Evolutionary conservation across 2,113 vertebrate genomes (phyloP).

Genomic region (Mesocricetus auratus): DNA sequence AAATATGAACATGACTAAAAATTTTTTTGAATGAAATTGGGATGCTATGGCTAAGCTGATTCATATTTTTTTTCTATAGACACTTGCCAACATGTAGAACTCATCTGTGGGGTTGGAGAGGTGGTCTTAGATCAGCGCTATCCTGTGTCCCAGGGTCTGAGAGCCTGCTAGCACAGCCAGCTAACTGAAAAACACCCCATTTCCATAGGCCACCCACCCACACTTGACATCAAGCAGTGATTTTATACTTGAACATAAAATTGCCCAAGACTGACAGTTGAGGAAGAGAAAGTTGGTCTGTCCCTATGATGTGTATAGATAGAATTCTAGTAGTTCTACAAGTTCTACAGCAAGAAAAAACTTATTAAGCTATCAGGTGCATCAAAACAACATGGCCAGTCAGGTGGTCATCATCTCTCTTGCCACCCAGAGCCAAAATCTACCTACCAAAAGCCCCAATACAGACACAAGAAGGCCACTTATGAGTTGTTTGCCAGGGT

Average conservation of each 20-base stretch:
- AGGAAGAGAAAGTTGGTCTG: not conserved
- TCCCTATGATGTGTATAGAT: not conserved
- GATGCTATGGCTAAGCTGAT: not conserved
- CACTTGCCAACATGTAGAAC: not conserved
- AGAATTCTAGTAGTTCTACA: not conserved
- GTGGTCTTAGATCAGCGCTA: no score
- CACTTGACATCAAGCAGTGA: not conserved
- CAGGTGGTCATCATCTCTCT: not conserved
- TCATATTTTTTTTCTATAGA: not conserved
- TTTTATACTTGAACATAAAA: not conserved
- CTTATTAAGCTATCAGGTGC: not conserved
- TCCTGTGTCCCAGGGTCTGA: not conserved
- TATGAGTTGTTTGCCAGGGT: not conserved
- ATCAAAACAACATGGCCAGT: not conserved
- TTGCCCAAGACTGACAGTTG: not conserved
- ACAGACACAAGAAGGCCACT: not conserved
- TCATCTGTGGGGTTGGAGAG: not conserved
- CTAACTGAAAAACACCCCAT: not conserved
- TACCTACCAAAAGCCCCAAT: not conserved
- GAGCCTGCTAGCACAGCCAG: not conserved
- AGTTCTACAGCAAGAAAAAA: not conserved
- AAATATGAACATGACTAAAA: not conserved
- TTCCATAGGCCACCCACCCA: not conserved
- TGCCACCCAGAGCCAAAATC: not conserved
- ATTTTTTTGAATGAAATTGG: not conserved